Base-by-base conservation (phyloP, 1,140 invertebrate genomes). In the Gerris buenoi region DNA sequence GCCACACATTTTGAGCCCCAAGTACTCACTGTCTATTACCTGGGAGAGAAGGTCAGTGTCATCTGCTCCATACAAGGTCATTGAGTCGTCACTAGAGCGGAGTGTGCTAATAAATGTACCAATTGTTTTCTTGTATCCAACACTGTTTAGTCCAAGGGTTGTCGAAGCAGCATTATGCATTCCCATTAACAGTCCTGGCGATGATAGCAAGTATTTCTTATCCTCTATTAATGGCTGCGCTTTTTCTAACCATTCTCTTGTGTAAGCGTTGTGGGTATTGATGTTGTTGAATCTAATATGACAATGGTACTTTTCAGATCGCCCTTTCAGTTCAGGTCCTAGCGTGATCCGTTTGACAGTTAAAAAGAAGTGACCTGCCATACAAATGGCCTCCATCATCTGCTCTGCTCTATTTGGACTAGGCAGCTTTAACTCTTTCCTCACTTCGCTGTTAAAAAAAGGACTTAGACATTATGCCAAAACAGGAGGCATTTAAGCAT, bases 181-280 rank as follows among this genome's bases (percentile, higher is more conserved):
- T 1, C 64, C 64, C 64, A 64, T 65, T 1, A 65, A 26, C 64
- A 65, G 46, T 15, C 64, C 64, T 13, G 29, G n/a, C 1, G 33
- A 2, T 0, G 64, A 29, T 26, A 10, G 22, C 2, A 65, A 18
- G 46, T 57, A 65, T 2, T 25, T 26, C 25, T 27, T 5, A 1
- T 23, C 64, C 2, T 33, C 1, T 2, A 1, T 1, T 3, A 33
- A 29, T 29, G n/a, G 26, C 2, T 1, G 2, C 1, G 1, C 14
- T 0, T 1, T 3, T 1, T 1, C 0, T 0, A 33, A 1, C 63
- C 27, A 33, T 18, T 64, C 28, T 29, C 2, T 15, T 1, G 63
- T 64, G 1, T 29, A 22, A 3, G 10, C 23, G n/a, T 64, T 65
- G 1, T 1, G 1, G n/a, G n/a, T n/a, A n/a, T n/a, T n/a, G n/a